These are phyloP conservation scores for Serranus cabrilla DNA, from an alignment of 2,797 vertebrate species.

Conservation along the genomic window DNA sequence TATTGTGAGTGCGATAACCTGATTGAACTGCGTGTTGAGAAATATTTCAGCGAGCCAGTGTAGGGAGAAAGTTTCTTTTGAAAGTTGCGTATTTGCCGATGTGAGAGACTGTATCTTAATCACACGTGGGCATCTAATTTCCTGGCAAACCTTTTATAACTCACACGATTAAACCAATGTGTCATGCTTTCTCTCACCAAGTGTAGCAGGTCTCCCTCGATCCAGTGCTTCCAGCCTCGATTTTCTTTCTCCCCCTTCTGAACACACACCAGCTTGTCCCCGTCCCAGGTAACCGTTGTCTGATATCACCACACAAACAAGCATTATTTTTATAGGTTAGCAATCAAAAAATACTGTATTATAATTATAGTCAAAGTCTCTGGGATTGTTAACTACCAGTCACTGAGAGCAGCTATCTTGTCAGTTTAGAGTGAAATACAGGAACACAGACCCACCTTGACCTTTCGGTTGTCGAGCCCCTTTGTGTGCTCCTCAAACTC, in stretches of 20 bases:
- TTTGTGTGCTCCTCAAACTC: conserved; percentile 94
- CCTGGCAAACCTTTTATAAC: not conserved
- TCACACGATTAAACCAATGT: not conserved
- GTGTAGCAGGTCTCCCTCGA: conserved; percentile 92
- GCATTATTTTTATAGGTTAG: not conserved
- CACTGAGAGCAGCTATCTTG: not conserved
- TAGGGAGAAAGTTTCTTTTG: not conserved
- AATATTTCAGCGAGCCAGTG: not conserved
- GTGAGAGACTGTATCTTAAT: not conserved
- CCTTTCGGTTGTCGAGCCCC: conserved; percentile 88
- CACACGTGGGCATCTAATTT: not conserved
- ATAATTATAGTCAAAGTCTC: too few relatives aligned
- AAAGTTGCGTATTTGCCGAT: not conserved
- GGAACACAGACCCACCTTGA: conserved; percentile 84
- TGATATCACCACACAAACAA: conserved; percentile 62
- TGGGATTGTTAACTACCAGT: too few relatives aligned
- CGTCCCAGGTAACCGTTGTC: conserved; percentile 93
- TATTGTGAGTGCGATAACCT: conserved; percentile 26
- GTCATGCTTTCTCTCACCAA: conserved; percentile 86
- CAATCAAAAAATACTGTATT: not conserved
- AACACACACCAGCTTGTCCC: conserved; percentile 91
- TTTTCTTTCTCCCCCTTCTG: conserved; percentile 97
- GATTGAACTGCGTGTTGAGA: not conserved
- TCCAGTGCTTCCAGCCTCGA: conserved; percentile 96
- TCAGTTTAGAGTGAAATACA: not conserved